Evolutionary conservation across 2,113 vertebrate genomes (phyloP).

Genomic region (Brevimyrus niger): DNA sequence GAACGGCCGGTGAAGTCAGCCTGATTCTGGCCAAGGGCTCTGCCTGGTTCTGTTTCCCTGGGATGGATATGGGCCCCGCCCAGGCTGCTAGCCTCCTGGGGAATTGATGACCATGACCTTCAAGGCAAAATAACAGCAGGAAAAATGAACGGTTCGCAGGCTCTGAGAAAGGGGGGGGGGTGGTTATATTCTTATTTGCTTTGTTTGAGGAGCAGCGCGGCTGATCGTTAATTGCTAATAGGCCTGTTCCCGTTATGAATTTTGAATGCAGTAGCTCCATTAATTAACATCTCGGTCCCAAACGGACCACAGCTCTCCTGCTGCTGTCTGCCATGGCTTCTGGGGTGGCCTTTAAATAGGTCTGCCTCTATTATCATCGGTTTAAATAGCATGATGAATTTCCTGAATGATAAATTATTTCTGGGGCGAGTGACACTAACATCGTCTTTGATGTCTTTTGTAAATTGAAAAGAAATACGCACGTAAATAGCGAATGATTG

Average conservation of each 20-base stretch:
- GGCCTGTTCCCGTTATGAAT: not conserved
- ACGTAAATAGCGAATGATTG: not conserved
- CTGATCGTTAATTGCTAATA: not conserved
- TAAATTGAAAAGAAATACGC: not conserved
- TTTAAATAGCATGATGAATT: conserved; percentile 8
- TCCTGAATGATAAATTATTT: conserved; percentile 6
- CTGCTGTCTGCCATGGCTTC: not conserved
- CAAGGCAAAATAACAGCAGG: not conserved
- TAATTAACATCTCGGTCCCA: not conserved
- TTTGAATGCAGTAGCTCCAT: not conserved
- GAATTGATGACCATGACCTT: not conserved
- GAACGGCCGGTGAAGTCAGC: not conserved
- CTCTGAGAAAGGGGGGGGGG: not conserved
- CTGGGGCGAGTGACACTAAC: not conserved
- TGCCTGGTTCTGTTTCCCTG: not conserved
- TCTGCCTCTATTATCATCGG: not conserved
- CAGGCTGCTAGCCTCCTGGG: not conserved
- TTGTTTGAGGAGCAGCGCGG: not conserved
- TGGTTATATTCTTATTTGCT: not conserved
- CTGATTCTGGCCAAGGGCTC: not conserved
- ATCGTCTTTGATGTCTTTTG: not conserved
- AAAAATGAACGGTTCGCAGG: not conserved
- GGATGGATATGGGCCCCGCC: not conserved
- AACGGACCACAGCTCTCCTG: not conserved
- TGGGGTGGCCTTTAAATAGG: conserved; percentile 3